Percentiles rank a stretch among this genome's conserved stretches.
These are phyloP conservation scores for Bombus consobrinus DNA, from an alignment of 1,140 invertebrate species.

Conservation along the genomic window DNA sequence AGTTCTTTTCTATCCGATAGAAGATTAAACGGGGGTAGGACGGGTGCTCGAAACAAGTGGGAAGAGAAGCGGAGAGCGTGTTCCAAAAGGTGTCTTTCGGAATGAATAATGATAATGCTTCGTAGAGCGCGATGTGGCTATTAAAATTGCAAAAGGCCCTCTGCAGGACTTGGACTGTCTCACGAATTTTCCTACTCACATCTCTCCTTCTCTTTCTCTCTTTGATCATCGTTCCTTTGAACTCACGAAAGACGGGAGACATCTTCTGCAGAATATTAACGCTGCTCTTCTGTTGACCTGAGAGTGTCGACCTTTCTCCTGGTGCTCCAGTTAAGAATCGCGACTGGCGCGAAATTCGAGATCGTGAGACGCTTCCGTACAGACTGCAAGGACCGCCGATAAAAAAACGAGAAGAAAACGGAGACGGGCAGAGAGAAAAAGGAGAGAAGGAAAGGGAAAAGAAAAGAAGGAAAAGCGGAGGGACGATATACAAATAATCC, in stretches of 20 bases:
- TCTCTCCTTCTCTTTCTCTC: background rate
- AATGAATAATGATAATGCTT: slow-evolving; percentile 37
- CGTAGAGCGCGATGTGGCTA: background rate
- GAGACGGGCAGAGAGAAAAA: background rate
- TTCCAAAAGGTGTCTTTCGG: slow-evolving; percentile 1
- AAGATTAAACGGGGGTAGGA: background rate
- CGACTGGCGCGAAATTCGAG: slow-evolving; percentile 26
- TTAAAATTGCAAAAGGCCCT: slow-evolving; percentile 41
- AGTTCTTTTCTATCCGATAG: background rate
- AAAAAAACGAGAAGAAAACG: background rate
- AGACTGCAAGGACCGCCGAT: no score
- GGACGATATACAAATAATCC: slow-evolving; percentile 51
- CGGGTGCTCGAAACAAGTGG: background rate
- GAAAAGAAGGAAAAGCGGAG: background rate
- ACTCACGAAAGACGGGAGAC: background rate
- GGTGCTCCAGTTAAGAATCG: slow-evolving; percentile 44
- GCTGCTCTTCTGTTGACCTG: background rate
- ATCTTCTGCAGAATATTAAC: slow-evolving; percentile 52
- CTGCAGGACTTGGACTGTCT: background rate
- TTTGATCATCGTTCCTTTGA: slow-evolving; percentile 40
- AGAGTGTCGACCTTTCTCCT: slow-evolving; percentile 34
- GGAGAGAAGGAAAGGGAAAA: background rate
- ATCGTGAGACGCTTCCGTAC: background rate
- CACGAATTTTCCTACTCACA: slow-evolving; percentile 7
- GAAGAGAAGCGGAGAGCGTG: background rate